Evolutionary conservation across 2,113 vertebrate genomes (phyloP), one percentile per base, ranked within the genome.

Genomic region (Percina caprodes): DNA sequence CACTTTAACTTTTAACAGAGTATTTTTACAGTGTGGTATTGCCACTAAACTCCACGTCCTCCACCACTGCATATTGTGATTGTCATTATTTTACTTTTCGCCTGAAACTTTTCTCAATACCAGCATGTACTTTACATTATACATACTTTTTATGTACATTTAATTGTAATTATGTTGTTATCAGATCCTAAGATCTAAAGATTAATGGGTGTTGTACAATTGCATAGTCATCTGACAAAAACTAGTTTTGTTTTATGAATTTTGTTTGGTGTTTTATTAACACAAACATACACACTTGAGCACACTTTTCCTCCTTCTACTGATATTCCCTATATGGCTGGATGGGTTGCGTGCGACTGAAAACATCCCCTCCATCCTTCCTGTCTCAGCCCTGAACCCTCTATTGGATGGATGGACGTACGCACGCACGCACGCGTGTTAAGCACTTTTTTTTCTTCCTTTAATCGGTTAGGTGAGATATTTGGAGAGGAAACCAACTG

Each of bases 241-340:
- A 35, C 33, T 35, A 35, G 33, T 35, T 35, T 35, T 33, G n/a
- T n/a, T n/a, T n/a, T n/a, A n/a, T n/a, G n/a, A n/a, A n/a, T n/a
- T n/a, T n/a, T n/a, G n/a, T n/a, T n/a, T n/a, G n/a, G n/a, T n/a
- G n/a, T n/a, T n/a, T n/a, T n/a, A n/a, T n/a, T n/a, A n/a, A n/a
- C 67, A 77, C 68, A 61, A 35, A 46, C 45, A 35, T 70, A 75
- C 69, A 86, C 54, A 83, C 60, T n/a, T n/a, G n/a, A n/a, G n/a
- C n/a, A n/a, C n/a, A n/a, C n/a, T n/a, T n/a, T n/a, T n/a, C n/a
- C n/a, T n/a, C n/a, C n/a, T n/a, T n/a, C n/a, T n/a, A n/a, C n/a
- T n/a, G n/a, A n/a, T n/a, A n/a, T n/a, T n/a, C n/a, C n/a, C n/a
- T n/a, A n/a, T n/a, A n/a, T n/a, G n/a, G n/a, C n/a, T n/a, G n/a